A percentile compares a stretch with the other conserved stretches of the same genome.
Evolutionary conservation across 1,140 invertebrate genomes (phyloP).

Genomic region (Monochamus saltuarius): DNA sequence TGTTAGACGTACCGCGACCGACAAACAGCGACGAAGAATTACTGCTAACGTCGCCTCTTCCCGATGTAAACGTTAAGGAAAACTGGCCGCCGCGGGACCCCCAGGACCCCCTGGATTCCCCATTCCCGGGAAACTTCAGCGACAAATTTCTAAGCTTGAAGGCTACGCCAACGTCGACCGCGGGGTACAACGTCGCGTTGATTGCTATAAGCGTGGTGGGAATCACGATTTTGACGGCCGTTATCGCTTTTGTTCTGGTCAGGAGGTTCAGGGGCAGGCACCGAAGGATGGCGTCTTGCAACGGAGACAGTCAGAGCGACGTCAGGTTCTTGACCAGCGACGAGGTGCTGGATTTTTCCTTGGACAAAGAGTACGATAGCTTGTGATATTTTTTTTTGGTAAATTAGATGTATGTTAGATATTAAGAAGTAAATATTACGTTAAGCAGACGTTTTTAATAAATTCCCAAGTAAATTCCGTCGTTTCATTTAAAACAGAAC

Average conservation of each 20-base stretch:
- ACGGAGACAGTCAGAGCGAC: constrained; percentile 53
- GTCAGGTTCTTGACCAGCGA: constrained; percentile 59
- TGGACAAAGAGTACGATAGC: constrained; percentile 47
- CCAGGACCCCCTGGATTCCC: constrained; percentile 2
- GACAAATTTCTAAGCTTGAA: constrained; percentile 6
- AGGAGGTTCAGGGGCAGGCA: constrained; percentile 8
- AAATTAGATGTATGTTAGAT: no score
- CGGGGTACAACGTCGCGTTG: neutral
- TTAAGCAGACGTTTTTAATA: no score
- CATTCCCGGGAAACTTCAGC: constrained; percentile 1
- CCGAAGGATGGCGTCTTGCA: constrained; percentile 17
- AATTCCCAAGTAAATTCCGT: no score
- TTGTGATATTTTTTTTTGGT: constrained; percentile 18
- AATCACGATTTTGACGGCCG: constrained; percentile 10
- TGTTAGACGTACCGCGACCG: constrained; percentile 8
- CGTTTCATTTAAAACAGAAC: no score
- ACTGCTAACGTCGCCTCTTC: constrained; percentile 1
- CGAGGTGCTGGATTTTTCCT: constrained; percentile 58
- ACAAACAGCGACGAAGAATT: constrained; percentile 18
- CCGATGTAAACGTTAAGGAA: neutral
- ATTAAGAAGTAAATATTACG: no score
- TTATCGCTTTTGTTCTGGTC: constrained; percentile 6
- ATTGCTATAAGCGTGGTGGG: neutral
- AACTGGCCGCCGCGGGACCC: neutral
- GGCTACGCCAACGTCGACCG: neutral